Percentiles rank a stretch among this genome's conserved stretches.
Conservation (phyloP, 2,113 vertebrate species). For the Psilopsiagon aymara region DNA sequence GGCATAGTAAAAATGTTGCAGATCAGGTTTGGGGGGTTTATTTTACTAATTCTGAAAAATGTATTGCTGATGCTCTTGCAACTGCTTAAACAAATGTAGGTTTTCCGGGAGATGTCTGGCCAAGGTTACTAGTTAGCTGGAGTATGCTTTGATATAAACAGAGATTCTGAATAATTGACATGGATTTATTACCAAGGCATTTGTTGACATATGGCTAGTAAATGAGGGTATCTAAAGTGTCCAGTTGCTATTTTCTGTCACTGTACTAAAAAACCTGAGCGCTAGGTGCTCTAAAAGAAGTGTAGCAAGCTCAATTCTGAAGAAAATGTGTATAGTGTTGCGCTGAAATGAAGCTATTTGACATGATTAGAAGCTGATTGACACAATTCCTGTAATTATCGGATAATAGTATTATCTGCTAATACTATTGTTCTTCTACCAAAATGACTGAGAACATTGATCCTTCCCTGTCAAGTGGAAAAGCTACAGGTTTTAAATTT, state of each 20-base stretch:
- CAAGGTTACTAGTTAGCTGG: neutral
- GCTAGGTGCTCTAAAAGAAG: neutral
- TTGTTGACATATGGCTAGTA: neutral
- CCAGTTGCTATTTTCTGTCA: neutral
- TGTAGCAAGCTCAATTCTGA: neutral
- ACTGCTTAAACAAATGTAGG: constrained; percentile 16
- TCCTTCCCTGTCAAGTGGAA: neutral
- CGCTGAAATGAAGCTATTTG: neutral
- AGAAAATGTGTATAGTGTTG: neutral
- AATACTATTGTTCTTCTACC: neutral
- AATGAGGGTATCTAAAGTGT: neutral
- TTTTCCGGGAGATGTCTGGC: neutral
- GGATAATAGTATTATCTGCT: neutral
- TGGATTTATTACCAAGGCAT: neutral
- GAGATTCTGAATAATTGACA: neutral
- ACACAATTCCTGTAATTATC: neutral
- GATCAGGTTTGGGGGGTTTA: neutral
- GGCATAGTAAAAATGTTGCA: neutral
- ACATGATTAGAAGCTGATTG: neutral
- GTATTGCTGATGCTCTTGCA: neutral
- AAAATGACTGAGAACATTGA: neutral
- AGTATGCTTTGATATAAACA: neutral
- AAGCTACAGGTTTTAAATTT: neutral
- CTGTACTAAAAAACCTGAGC: neutral
- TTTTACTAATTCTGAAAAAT: neutral